A percentile compares a stretch with the other conserved stretches of the same genome.
phyloP scores from a whole-genome alignment of 1,140 invertebrate species.

The Conus ventricosus region DNA sequence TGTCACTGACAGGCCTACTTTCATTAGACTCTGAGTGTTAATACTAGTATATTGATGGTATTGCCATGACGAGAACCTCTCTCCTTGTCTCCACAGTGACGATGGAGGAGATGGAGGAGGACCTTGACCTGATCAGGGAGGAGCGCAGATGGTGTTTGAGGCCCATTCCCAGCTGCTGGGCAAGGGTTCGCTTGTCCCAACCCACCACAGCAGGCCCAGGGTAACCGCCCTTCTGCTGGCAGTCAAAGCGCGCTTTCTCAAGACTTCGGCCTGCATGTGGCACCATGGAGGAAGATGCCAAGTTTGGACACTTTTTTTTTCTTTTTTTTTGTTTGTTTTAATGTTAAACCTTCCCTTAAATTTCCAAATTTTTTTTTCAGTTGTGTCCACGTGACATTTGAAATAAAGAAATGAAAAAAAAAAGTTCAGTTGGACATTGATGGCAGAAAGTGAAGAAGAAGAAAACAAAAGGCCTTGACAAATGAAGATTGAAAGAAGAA shows the following conservation, averaged over 20 bases:
- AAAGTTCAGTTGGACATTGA: too few species aligned
- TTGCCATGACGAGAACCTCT: not conserved
- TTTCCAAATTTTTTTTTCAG: not conserved
- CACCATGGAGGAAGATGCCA: constrained; percentile 90
- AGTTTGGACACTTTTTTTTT: constrained; percentile 54
- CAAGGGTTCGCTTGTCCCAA: constrained; percentile 92
- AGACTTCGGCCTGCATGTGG: constrained; percentile 90
- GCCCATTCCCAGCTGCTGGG: constrained; percentile 86
- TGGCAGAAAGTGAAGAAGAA: too few species aligned
- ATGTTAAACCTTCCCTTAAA: not conserved
- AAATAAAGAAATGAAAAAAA: too few species aligned
- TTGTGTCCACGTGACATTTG: too few species aligned
- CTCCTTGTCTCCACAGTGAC: constrained; percentile 51
- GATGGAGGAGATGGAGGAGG: constrained; percentile 84
- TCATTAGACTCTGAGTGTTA: too few species aligned
- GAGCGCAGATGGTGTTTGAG: constrained; percentile 81
- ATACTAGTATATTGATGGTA: too few species aligned
- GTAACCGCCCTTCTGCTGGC: constrained; percentile 84
- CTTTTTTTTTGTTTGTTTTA: not conserved
- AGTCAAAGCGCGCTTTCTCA: constrained; percentile 93
- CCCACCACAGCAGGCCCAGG: constrained; percentile 91
- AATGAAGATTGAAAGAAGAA: too few species aligned
- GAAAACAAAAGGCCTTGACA: too few species aligned
- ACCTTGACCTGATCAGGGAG: constrained; percentile 84
- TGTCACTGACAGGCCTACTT: too few species aligned